phyloP scores from a whole-genome alignment of 2,888 invertebrate species.

The Nomada hirtipes region DNA sequence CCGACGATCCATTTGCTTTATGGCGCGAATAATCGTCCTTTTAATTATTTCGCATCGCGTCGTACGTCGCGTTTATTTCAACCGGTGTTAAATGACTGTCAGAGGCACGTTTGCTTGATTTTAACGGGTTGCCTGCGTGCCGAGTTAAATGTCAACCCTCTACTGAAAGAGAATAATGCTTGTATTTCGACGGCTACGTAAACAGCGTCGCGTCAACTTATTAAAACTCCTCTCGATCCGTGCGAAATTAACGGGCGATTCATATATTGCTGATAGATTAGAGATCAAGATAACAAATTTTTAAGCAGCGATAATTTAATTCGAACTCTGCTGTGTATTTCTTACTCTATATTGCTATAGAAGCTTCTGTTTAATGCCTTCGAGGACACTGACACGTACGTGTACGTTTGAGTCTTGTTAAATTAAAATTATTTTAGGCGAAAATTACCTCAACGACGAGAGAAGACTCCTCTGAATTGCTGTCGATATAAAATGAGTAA shows the following conservation, averaged over 20 bases:
- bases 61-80: conserved; percentile 32
- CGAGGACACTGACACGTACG: too few relatives aligned
- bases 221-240: conserved; percentile 24
- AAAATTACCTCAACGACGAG: too few relatives aligned
- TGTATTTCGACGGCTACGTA: conserved; percentile 15
- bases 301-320: too few relatives aligned
- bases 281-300: not conserved
- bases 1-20: conserved; percentile 33
- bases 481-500: too few relatives aligned
- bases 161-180: conserved; percentile 26
- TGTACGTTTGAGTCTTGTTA: too few relatives aligned
- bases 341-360: too few relatives aligned
- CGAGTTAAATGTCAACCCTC: conserved; percentile 25
- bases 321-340: too few relatives aligned
- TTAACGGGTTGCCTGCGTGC: conserved; percentile 7
- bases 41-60: conserved; percentile 31
- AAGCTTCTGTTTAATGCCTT: too few relatives aligned
- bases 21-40: conserved; percentile 34
- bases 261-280: not conserved
- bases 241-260: conserved; percentile 11
- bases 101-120: conserved; percentile 44
- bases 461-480: too few relatives aligned
- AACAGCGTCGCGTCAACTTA: conserved; percentile 19
- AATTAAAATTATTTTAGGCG: too few relatives aligned
- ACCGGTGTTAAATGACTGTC: conserved; percentile 43